phyloP scores from a whole-genome alignment of 1,140 invertebrate genomes.

The Drosophila bocki region DNA sequence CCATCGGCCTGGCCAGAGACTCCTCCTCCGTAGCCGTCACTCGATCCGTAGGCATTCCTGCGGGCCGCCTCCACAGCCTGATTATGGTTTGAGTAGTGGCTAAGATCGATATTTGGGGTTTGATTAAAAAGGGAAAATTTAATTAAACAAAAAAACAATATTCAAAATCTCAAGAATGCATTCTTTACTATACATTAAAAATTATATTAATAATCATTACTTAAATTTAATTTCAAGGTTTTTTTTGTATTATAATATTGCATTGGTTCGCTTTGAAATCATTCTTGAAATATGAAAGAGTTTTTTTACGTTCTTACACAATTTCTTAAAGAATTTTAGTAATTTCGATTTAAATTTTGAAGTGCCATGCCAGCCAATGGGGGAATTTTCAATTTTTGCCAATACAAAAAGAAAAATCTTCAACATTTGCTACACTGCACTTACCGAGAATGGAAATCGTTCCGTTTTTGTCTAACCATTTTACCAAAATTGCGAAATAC shows the following conservation, averaged over 20 bases:
- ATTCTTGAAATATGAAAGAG: not conserved
- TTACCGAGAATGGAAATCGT: slow-evolving; percentile 67
- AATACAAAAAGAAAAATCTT: slow-evolving; percentile 50
- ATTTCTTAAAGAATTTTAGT: not conserved
- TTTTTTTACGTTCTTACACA: not conserved
- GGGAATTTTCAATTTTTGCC: slow-evolving; percentile 55
- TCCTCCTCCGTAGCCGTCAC: slow-evolving; percentile 27
- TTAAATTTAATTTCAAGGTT: too few relatives aligned
- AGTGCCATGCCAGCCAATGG: slow-evolving; percentile 66
- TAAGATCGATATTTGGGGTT: not conserved
- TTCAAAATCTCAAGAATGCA: not conserved
- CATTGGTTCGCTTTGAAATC: too few relatives aligned
- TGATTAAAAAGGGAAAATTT: not conserved
- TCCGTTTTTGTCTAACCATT: slow-evolving; percentile 46
- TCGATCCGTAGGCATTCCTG: slow-evolving; percentile 36
- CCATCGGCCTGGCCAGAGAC: slow-evolving; percentile 16
- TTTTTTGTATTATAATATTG: too few relatives aligned
- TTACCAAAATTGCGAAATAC: slow-evolving; percentile 4
- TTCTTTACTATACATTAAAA: not conserved
- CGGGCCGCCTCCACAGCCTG: slow-evolving; percentile 72
- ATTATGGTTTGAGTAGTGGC: slow-evolving; percentile 71
- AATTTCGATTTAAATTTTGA: slow-evolving; percentile 24
- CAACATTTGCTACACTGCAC: slow-evolving; percentile 62
- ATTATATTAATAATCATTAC: too few relatives aligned
- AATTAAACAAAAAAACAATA: not conserved